Evolutionary conservation across 2,113 vertebrate species (phyloP).

Genomic region (Apus apus): DNA sequence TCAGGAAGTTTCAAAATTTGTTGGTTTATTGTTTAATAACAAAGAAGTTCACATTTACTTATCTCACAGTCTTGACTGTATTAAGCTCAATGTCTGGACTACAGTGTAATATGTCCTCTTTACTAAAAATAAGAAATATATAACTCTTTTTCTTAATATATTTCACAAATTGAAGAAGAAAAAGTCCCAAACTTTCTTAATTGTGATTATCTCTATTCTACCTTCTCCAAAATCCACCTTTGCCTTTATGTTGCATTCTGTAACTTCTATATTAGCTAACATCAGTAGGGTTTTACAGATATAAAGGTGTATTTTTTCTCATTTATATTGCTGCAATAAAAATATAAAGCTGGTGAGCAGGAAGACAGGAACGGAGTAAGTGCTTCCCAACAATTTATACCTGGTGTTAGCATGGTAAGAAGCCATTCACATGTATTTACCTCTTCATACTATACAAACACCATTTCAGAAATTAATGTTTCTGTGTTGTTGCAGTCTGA

Average conservation of each 20-base stretch:
- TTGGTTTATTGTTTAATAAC: neutral
- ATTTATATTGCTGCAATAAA: neutral
- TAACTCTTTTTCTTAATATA: neutral
- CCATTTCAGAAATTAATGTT: neutral
- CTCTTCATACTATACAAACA: neutral
- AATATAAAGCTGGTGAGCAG: neutral
- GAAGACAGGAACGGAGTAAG: neutral
- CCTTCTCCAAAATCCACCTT: neutral
- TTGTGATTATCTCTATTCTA: neutral
- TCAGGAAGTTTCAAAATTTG: neutral
- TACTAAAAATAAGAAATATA: neutral
- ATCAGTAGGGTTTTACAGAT: neutral
- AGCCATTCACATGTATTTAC: neutral
- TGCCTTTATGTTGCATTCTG: neutral
- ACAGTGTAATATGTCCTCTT: neutral
- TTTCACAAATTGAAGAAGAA: neutral
- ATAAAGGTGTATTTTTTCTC: neutral
- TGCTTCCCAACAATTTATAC: neutral
- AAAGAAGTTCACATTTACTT: neutral
- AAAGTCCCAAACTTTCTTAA: neutral
- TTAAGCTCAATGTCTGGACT: neutral
- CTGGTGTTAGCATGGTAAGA: neutral
- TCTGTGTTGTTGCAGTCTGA: neutral
- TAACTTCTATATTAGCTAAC: neutral
- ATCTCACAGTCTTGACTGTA: neutral